A percentile compares a stretch with the other conserved stretches of the same genome.
phyloP scores from a whole-genome alignment of 2,113 vertebrate species.

The Apistogramma diplotaenia region DNA sequence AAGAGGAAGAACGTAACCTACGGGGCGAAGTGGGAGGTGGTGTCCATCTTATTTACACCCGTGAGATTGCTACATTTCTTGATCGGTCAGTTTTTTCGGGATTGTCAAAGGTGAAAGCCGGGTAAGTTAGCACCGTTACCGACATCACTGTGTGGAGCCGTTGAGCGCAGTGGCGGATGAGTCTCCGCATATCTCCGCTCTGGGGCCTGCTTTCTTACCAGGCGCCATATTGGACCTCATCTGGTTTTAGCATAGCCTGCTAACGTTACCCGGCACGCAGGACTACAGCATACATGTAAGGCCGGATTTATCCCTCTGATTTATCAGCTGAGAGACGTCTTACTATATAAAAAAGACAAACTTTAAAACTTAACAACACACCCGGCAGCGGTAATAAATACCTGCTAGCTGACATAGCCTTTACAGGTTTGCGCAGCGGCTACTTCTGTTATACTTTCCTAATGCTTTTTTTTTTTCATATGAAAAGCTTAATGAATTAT shows the following conservation, averaged over 20 bases:
- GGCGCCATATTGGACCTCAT: conserved; percentile 67
- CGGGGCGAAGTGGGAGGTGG: conserved; percentile 62
- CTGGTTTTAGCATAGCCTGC: conserved; percentile 19
- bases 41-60: conserved; percentile 74
- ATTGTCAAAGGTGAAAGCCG: not conserved
- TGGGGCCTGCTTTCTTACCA: conserved; percentile 46
- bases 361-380: not conserved
- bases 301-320: not conserved
- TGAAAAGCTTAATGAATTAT: not conserved
- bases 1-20: conserved; percentile 40
- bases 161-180: not conserved
- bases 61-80: conserved; percentile 10
- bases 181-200: not conserved
- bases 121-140: conserved; percentile 33
- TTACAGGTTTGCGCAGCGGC: not conserved
- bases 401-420: not conserved
- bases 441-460: not conserved
- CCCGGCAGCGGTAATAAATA: not conserved
- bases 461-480: not conserved
- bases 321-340: rapidly evolving
- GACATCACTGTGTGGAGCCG: rapidly evolving
- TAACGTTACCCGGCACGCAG: not conserved
- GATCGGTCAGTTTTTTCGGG: conserved; percentile 2
- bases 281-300: not conserved
- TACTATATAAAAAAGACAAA: rapidly evolving